These are phyloP conservation scores for Reticulitermes lucifugus DNA, from an alignment of 2,888 invertebrate genomes.

Conservation along the genomic window DNA sequence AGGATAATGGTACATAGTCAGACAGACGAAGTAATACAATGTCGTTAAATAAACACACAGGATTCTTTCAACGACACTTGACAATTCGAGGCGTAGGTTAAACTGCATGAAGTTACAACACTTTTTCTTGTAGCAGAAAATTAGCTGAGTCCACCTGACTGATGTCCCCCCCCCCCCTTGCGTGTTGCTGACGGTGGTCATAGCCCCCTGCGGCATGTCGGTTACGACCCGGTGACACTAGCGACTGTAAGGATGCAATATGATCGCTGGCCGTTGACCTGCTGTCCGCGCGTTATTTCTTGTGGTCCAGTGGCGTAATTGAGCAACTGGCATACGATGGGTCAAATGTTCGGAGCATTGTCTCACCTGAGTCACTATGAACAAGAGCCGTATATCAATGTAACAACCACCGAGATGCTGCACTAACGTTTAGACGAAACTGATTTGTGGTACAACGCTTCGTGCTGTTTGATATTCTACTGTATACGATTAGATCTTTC, in stretches of 20 bases:
- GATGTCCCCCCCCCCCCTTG: not conserved
- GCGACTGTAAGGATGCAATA: not conserved
- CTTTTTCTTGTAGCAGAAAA: not conserved
- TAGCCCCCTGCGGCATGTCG: slow-evolving; percentile 9
- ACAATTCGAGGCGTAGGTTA: not conserved
- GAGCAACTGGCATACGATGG: not conserved
- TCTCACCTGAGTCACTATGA: not conserved
- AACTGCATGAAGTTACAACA: not conserved
- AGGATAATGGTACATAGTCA: not conserved
- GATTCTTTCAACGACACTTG: not conserved
- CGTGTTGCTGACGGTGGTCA: slow-evolving; percentile 21
- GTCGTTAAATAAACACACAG: not conserved
- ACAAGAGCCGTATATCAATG: too few relatives aligned
- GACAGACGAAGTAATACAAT: too few relatives aligned
- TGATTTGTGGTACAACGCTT: too few relatives aligned
- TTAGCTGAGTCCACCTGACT: slow-evolving; percentile 8
- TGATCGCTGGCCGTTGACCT: slow-evolving; percentile 15
- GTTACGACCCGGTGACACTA: slow-evolving; percentile 22
- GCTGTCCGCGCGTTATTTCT: not conserved
- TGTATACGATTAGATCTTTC: too few relatives aligned
- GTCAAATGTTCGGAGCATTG: slow-evolving; percentile 4
- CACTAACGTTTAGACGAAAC: too few relatives aligned
- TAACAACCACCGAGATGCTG: too few relatives aligned
- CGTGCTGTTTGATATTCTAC: too few relatives aligned
- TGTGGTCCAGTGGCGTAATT: not conserved